These are phyloP conservation scores for Trogon surrucura DNA, from an alignment of 2,113 vertebrate genomes.

Conservation along the genomic window DNA sequence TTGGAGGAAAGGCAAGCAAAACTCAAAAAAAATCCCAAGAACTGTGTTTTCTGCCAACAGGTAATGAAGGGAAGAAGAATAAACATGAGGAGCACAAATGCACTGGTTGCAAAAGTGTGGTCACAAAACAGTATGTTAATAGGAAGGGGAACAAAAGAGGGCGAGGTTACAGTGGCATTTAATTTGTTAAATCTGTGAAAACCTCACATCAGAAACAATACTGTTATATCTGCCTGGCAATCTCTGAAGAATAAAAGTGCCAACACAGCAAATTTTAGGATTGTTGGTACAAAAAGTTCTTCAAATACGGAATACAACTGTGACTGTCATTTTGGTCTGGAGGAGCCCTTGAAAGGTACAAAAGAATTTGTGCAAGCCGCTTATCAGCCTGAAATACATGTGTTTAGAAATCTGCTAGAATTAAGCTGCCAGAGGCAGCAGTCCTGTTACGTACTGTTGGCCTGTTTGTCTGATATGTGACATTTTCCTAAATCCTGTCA, in stretches of 20 bases:
- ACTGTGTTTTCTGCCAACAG: background rate
- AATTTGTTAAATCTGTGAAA: background rate
- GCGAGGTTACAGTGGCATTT: background rate
- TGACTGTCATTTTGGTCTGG: background rate
- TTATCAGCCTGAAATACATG: background rate
- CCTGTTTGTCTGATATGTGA: background rate
- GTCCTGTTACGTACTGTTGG: background rate
- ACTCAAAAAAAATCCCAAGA: background rate
- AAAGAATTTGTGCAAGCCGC: slow-evolving; percentile 13
- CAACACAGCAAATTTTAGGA: background rate
- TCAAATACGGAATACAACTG: background rate
- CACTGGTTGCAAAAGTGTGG: background rate
- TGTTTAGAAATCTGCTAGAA: slow-evolving; percentile 28
- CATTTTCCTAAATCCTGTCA: slow-evolving; percentile 39
- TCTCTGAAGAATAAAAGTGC: background rate
- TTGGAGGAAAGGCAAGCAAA: background rate
- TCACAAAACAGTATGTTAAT: background rate
- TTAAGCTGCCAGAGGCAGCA: slow-evolving; percentile 37
- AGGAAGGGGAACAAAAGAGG: background rate
- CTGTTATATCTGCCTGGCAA: background rate
- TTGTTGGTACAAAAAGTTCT: background rate
- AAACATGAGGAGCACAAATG: background rate
- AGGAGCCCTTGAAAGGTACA: background rate
- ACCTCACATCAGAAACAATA: background rate
- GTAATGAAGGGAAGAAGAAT: background rate